Base-by-base conservation (phyloP, 2,797 vertebrate genomes). In the Apogon hyalosoma region DNA sequence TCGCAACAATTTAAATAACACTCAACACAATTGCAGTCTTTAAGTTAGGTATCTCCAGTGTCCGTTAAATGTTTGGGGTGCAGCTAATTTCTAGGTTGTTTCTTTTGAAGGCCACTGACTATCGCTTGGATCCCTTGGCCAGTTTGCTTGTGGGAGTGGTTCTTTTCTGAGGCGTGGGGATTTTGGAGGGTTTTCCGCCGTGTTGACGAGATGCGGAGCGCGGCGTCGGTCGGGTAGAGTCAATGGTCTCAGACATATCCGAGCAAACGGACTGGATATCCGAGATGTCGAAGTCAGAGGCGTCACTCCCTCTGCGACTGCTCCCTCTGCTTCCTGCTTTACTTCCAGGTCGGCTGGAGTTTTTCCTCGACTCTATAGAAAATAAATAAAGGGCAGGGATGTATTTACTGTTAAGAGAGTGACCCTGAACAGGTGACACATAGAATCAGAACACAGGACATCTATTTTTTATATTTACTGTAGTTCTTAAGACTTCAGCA, bases 221-320 rank as follows among this genome's bases (percentile, higher is more conserved):
- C 4, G 96, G 94, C 0, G 92, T 93, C 0, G 91, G 92, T 63
- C 95, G 94, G 63, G 90, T 83, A 0, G 94, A 83, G 51, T 95
- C 95, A 14, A 93, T 94, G 7, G 92, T 94, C 88, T 99, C 98
- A 0, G 95, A 96, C 84, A 87, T 63, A 7, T 99, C 98, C 1
- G 97, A 99, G 87, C 95, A 98, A 46, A 97, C 96, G 0, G 98
- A 99, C 86, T 97, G 96, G 89, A 99, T 99, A 88, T 99, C 98
- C 1, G 97, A 99, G 92, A 99, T 99, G 92, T 99, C 98, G 74
- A 99, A 98, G 92, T 99, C 98, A 0, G 98, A 99, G 0, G 97
- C 98, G 0, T 99, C 98, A 0, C 97, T 99, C 64, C 97, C 98
- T 52, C 98, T 92, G 57, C 97, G 96, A 80, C 98, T 99, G 87